Base-by-base conservation (phyloP, 1,140 invertebrate genomes). In the Pseudomyrmex concolor region DNA sequence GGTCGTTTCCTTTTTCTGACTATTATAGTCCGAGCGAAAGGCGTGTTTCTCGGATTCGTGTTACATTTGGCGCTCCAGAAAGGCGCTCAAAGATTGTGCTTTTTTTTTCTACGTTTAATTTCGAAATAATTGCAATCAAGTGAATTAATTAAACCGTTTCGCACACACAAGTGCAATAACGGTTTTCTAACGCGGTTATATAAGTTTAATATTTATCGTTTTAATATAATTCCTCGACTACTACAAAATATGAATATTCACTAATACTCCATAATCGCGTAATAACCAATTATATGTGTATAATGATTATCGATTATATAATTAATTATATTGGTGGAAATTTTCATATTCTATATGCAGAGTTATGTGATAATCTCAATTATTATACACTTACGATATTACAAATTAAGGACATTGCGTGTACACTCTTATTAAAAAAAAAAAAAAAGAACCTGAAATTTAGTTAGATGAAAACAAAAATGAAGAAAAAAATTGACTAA, bases 1-100 rank as follows among this genome's bases (percentile, higher is more conserved):
- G 74, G 8, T 17, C 17, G 15, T 67, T 57, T 68, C 63, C 43
- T 55, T 67, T 54, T n/a, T 77, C n/a, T 2, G 13, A 1, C 62
- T 45, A 9, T 67, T 55, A 64, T 45, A 64, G 8, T 5, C 34
- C 48, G 25, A 51, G 59, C 9, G n/a, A 55, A 55, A 68, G 50
- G 64, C 34, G 17, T 54, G 5, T 55, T 77, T 2, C n/a, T 19
- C 19, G 45, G 22, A 19, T 34, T 63, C 9, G 5, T 8, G 64
- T 76, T 34, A 67, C 17, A 17, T 67, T 45, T 15, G 22, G 9
- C 50, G 17, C 12, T 34, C 45, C 34, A 34, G n/a, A 17, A 4
- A 62, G 10, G 45, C 34, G 34, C n/a, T 34, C 34, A 34, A 45
- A 72, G 9, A 22, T 25, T 60, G n/a, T 25, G 57, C 4, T 51